These are phyloP conservation scores for Diadegma fenestrale DNA, from an alignment of 2,888 invertebrate genomes.

Conservation along the genomic window DNA sequence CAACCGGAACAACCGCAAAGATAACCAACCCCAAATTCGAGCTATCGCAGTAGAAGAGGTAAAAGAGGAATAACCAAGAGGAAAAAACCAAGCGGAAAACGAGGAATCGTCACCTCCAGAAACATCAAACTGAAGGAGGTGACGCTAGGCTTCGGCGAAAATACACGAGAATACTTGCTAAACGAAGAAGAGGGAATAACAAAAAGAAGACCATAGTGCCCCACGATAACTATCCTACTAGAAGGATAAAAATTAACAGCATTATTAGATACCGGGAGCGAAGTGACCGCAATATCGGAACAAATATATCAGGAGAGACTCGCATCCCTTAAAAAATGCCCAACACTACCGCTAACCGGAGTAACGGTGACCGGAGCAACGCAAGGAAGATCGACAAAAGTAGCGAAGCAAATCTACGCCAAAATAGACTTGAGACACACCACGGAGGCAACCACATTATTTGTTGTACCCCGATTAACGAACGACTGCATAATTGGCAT, in stretches of 20 bases:
- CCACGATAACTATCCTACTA: neutral
- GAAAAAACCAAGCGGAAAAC: neutral
- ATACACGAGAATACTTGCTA: neutral
- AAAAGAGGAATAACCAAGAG: neutral
- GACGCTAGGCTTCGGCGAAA: constrained; percentile 1
- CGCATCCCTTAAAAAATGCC: neutral
- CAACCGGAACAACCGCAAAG: neutral
- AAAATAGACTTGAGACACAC: neutral
- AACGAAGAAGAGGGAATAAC: neutral
- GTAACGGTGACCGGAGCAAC: constrained; percentile 19
- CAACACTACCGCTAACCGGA: neutral
- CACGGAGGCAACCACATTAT: neutral
- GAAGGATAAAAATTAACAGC: neutral
- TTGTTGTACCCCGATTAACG: neutral
- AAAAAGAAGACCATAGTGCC: neutral
- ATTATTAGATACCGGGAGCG: neutral
- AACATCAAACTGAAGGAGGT: neutral
- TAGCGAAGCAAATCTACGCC: neutral
- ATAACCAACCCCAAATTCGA: neutral
- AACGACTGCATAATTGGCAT: neutral
- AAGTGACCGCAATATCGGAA: neutral
- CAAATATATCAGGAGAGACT: neutral
- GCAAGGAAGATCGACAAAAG: neutral
- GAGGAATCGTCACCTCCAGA: constrained; percentile 3
- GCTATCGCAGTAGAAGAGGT: neutral